Base-by-base conservation (phyloP, 2,888 invertebrate species). In the Augochlorella aurata region DNA sequence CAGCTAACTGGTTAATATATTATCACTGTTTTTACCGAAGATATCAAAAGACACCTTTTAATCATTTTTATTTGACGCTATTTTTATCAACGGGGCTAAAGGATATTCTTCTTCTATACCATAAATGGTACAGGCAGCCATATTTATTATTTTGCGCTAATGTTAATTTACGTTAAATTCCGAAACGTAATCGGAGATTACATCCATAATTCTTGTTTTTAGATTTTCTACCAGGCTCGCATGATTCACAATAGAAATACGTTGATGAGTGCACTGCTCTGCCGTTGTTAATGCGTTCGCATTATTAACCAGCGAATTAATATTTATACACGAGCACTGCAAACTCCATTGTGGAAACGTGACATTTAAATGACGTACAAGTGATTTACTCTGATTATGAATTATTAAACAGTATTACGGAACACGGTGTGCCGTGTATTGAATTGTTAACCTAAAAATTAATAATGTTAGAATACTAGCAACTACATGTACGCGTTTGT, bases 371-470 rank as follows among this genome's bases (percentile, higher is more conserved):
- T 29, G 29, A 61, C 29, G 16, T 61, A 29, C 24, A 29, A 61
- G 14, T 16, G 61, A 61, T 61, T 61, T 18, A 61, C 14, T 9
- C 29, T 29, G 61, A 61, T 61, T 61, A 16, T 2, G 29, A 24
- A 61, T 61, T 61, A 29, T 61, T 61, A 61, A 61, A 61, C 29
- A 3, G 61, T 61, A 29, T 61, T 61, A 61, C 7, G 61, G 24
- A 61, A 29, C 24, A 16, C 61, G 14, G 24, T 29, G 16, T 61
- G 9, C 8, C 29, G 9, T 16, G 16, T 18, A 29, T 29, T 24
- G 29, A 5, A 61, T 16, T 29, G 29, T 61, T 61, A 18, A 16
- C 29, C 18, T 18, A 61, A 61, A 61, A 16, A 29, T 61, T 1
- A 29, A 16, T 16, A 16, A 29, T 61, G 1, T 18, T 8, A 18